Conservation (phyloP, 1,140 invertebrate species). For the Drosophila athabasca region DNA sequence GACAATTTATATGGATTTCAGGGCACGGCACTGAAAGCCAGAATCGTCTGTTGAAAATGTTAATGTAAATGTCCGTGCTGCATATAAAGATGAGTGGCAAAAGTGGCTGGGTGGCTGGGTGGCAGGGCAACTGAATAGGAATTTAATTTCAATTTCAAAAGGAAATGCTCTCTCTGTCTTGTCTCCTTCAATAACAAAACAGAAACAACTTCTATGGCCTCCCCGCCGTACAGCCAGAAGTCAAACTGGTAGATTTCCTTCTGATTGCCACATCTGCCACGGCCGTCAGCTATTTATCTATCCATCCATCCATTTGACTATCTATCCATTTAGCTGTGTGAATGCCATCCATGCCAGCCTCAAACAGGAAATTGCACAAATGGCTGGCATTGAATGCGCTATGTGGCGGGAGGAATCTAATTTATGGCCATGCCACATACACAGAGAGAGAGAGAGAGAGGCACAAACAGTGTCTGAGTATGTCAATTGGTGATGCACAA, state of each 20-base stretch:
- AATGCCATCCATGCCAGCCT: background rate
- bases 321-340: slow-evolving; percentile 2
- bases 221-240: slow-evolving; percentile 1
- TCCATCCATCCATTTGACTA: slow-evolving; percentile 16
- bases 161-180: background rate
- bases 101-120: slow-evolving; percentile 21
- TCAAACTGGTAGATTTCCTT: slow-evolving; percentile 38
- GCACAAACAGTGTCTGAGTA: slow-evolving; percentile 4
- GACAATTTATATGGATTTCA: slow-evolving; percentile 55
- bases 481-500: slow-evolving; percentile 40
- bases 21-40: background rate
- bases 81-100: slow-evolving; percentile 28
- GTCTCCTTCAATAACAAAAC: slow-evolving; percentile 4
- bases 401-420: slow-evolving; percentile 51
- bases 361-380: slow-evolving; percentile 52
- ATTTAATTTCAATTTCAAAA: slow-evolving; percentile 48
- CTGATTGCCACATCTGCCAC: slow-evolving; percentile 12
- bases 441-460: background rate
- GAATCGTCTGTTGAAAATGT: slow-evolving; percentile 24
- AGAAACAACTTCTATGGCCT: slow-evolving; percentile 10
- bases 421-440: slow-evolving; percentile 36
- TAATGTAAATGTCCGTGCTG: slow-evolving; percentile 29
- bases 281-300: slow-evolving; percentile 36
- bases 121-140: slow-evolving; percentile 24
- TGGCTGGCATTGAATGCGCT: slow-evolving; percentile 29